Base-by-base conservation (phyloP, 2,113 vertebrate genomes). In the Pluvianellus socialis region DNA sequence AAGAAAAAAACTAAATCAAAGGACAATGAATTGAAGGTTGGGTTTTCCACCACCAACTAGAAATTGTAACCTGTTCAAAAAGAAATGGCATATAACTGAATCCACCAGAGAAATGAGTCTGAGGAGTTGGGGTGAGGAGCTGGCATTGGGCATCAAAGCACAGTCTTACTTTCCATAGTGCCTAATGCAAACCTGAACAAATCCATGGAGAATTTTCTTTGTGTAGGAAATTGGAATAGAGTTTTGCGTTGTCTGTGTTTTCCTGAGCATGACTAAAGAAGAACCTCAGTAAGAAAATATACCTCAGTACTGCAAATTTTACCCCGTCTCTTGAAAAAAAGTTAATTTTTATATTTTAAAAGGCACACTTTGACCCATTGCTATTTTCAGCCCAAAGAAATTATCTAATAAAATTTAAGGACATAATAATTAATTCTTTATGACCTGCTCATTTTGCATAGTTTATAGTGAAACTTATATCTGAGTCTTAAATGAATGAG, bases 371-470 rank as follows among this genome's bases (percentile, higher is more conserved):
- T 89, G 83, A 90, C 87, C 68, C 42, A 38, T 61, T 87, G 49
- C 6, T 94, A 79, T 93, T 96, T 91, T 95, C 84, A 90, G 84
- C 40, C 52, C 73, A 88, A 87, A 92, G 23, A 92, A 95, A 89
- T 75, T 61, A 79, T 91, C 86, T 93, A 88, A 94, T 91, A 87
- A 91, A 94, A 94, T 89, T 61, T 89, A 84, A 92, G 35, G 24
- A 66, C 21, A 10, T 77, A 84, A 79, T 67, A 65, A 94, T 80
- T 66, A 81, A 84, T 94, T 92, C 84, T 94, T 91, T 92, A 95
- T 68, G 52, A 61, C 61, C 61, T 88, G 20, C 38, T 72, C 30
- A 81, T 91, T 94, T 94, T 87, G 58, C 50, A 42, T 52, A 38
- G 45, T 82, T 92, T 84, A 85, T 33, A 86, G 82, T n/a, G 27